phyloP scores from a whole-genome alignment of 1,140 invertebrate genomes.

The Cyclina sinensis region DNA sequence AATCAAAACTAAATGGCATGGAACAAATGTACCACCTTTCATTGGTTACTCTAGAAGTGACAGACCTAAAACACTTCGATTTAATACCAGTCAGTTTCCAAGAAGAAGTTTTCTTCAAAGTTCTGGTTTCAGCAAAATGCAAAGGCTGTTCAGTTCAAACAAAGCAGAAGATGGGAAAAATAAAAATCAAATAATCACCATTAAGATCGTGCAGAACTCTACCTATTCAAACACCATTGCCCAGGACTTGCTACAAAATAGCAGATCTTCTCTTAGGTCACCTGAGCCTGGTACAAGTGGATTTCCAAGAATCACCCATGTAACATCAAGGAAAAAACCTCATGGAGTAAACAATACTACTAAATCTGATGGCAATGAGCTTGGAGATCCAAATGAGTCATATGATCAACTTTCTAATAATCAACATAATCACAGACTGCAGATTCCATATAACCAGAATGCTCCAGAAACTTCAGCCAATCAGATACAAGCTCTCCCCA shows the following conservation, averaged over 20 bases:
- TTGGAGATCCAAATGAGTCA: not conserved
- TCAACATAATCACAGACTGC: slow-evolving; percentile 4
- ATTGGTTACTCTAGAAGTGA: slow-evolving; percentile 13
- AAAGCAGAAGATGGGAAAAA: not conserved
- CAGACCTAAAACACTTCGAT: not conserved
- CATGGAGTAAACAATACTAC: not conserved
- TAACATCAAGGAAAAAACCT: not conserved
- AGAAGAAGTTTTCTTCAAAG: not conserved
- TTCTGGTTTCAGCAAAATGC: no score
- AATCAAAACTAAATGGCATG: not conserved
- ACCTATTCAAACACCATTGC: not conserved
- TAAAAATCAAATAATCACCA: slow-evolving; percentile 14
- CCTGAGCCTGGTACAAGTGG: slow-evolving; percentile 5
- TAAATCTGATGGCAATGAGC: not conserved
- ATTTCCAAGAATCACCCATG: not conserved
- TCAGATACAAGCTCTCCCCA: slow-evolving; percentile 25
- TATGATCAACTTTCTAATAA: not conserved
- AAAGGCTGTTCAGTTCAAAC: not conserved
- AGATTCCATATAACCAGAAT: not conserved
- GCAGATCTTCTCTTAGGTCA: not conserved
- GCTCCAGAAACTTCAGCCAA: slow-evolving; percentile 16
- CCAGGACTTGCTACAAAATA: not conserved
- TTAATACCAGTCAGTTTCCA: not conserved
- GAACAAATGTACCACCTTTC: slow-evolving; percentile 16
- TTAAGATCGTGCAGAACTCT: slow-evolving; percentile 8